Percentiles rank a stretch among this genome's conserved stretches.
Conservation (phyloP, 2,888 invertebrate genomes). For the Caenorhabditis sp. region DNA sequence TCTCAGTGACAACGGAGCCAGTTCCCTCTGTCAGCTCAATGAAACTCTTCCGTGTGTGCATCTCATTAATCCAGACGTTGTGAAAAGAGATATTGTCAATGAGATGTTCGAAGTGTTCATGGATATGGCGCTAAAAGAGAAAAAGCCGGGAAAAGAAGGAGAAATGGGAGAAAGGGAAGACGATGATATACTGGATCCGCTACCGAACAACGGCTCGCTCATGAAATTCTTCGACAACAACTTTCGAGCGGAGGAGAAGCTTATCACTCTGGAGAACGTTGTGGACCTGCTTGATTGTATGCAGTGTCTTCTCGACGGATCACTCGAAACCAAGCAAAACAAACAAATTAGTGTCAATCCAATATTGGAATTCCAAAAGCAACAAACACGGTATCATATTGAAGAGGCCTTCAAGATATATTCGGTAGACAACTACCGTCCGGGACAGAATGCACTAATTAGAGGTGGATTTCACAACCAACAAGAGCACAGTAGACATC, state of each 20-base stretch:
- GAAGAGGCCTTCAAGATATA: slow-evolving; percentile 81
- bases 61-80: slow-evolving; percentile 47
- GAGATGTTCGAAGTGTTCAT: slow-evolving; percentile 42
- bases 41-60: slow-evolving; percentile 40
- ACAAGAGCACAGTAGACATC: too few species aligned
- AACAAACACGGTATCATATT: slow-evolving; percentile 9
- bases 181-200: not conserved
- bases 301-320: slow-evolving; percentile 16
- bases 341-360: not conserved
- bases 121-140: too few species aligned
- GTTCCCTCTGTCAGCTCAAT: slow-evolving; percentile 31
- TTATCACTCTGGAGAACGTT: slow-evolving; percentile 13
- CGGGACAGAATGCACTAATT: too few species aligned
- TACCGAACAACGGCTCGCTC: slow-evolving; percentile 34
- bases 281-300: slow-evolving; percentile 13
- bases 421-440: too few species aligned
- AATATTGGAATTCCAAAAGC: not conserved
- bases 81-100: slow-evolving; percentile 33
- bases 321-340: slow-evolving; percentile 7
- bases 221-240: slow-evolving; percentile 43
- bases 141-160: too few species aligned
- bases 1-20: slow-evolving; percentile 11
- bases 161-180: too few species aligned
- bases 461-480: too few species aligned
- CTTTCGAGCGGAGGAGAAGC: slow-evolving; percentile 34